Conservation (phyloP, 2,113 vertebrate species). For the Pantherophis guttatus region DNA sequence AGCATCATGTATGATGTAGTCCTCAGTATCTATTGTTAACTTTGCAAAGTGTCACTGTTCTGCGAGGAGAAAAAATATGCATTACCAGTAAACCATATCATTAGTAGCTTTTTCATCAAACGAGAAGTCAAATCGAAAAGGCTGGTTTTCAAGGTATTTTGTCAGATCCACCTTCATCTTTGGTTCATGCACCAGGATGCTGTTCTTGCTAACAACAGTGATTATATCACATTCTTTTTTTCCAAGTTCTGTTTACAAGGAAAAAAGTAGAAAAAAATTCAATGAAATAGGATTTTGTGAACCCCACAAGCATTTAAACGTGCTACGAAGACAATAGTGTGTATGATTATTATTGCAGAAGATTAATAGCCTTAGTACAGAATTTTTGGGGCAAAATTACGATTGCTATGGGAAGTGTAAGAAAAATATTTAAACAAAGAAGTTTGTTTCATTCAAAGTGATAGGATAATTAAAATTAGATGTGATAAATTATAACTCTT, state of each 20-base stretch:
- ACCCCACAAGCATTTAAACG: background rate
- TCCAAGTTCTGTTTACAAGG: constrained; percentile 73
- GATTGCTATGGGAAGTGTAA: background rate
- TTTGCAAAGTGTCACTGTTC: background rate
- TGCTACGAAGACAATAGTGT: background rate
- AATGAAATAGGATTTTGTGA: background rate
- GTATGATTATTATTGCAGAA: background rate
- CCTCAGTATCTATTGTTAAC: background rate
- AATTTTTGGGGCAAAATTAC: background rate
- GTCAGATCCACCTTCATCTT: constrained; percentile 97
- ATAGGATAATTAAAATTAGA: background rate
- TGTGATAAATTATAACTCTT: background rate
- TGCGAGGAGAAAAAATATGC: background rate
- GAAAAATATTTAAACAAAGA: background rate
- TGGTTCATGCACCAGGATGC: constrained; percentile 89
- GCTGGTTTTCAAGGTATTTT: constrained; percentile 93
- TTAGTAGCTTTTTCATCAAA: constrained; percentile 88
- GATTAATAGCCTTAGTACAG: background rate
- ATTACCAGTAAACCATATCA: constrained; percentile 92
- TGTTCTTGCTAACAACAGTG: constrained; percentile 84
- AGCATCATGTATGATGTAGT: background rate
- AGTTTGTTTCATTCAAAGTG: background rate
- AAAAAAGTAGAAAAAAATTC: background rate
- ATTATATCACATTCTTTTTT: constrained; percentile 95
- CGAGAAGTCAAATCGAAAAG: constrained; percentile 91